These are phyloP conservation scores for Ceratotherium simum DNA, from an alignment of 2,113 vertebrate genomes.

Conservation along the genomic window DNA sequence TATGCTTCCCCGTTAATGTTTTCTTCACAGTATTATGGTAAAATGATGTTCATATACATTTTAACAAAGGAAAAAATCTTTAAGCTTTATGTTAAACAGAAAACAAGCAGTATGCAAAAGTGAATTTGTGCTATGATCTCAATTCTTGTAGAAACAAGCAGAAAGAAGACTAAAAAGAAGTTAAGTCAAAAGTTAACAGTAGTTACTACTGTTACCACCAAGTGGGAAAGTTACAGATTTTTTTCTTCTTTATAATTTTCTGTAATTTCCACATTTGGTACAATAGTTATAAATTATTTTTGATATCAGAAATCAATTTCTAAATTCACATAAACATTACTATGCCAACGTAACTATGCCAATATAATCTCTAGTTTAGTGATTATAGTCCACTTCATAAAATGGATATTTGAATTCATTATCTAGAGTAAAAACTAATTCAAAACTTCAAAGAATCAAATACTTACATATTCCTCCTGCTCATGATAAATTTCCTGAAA, in stretches of 20 bases:
- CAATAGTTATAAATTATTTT: conserved; percentile 28
- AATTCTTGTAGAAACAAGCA: conserved; percentile 6
- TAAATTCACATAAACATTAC: conserved; percentile 50
- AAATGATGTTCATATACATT: neutral
- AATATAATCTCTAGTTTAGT: neutral
- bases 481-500: conserved; percentile 89
- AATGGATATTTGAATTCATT: conserved; percentile 20
- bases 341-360: neutral
- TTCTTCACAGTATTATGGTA: neutral
- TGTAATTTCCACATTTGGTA: conserved; percentile 35
- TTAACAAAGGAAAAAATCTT: neutral
- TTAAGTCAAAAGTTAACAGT: neutral
- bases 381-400: conserved; percentile 26
- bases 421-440: conserved; percentile 49
- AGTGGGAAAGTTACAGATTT: neutral
- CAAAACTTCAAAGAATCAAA: conserved; percentile 31
- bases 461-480: conserved; percentile 90
- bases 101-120: neutral
- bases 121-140: conserved; percentile 4
- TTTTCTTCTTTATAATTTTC: conserved; percentile 30
- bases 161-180: neutral
- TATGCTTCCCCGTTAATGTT: neutral
- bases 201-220: neutral
- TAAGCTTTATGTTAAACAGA: conserved; percentile 1
- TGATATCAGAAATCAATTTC: conserved; percentile 47